These are phyloP conservation scores for Leptodactylus fuscus DNA, from an alignment of 2,113 vertebrate genomes.

Conservation along the genomic window DNA sequence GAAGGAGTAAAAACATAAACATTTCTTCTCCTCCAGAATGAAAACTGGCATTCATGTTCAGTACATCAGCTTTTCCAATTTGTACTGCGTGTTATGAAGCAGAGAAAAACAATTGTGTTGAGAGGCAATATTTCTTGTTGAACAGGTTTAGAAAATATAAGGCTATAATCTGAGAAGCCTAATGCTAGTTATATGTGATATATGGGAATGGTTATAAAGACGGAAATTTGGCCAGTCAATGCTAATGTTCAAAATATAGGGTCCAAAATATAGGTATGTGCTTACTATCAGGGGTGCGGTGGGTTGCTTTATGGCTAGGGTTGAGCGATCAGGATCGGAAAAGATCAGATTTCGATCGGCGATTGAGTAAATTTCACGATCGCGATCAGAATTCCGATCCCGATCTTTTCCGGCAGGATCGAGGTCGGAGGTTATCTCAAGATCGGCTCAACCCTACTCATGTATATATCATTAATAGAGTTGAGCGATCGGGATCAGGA, in stretches of 20 bases:
- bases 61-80: background rate
- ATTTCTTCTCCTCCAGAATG: background rate
- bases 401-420: no score
- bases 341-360: no score
- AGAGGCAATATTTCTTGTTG: background rate
- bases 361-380: no score
- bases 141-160: constrained; percentile 25
- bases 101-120: background rate
- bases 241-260: background rate
- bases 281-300: background rate
- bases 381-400: no score
- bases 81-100: background rate
- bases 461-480: no score
- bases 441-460: no score
- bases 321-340: no score
- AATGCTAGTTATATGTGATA: background rate
- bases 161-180: background rate
- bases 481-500: no score
- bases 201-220: background rate
- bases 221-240: background rate
- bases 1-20: background rate
- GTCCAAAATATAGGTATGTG: background rate
- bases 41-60: background rate
- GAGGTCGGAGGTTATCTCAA: no score
- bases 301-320: no score